Evolutionary conservation across 2,113 vertebrate species (phyloP), one percentile per base, ranked within the genome.

Genomic region (Syngnathus floridae): DNA sequence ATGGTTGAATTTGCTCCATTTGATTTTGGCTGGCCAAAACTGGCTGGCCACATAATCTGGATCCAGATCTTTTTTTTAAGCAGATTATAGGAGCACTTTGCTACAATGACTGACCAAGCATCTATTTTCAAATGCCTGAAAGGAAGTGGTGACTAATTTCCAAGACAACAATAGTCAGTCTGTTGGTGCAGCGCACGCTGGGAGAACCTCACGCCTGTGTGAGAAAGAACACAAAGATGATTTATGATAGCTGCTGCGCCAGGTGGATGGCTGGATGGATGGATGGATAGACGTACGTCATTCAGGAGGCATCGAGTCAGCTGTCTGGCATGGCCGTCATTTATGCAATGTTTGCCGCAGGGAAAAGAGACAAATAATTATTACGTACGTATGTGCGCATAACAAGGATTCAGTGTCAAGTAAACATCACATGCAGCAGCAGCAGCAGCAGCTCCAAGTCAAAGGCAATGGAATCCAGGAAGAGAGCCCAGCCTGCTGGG

Each of bases 311-410:
- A 63, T 63, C 40, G 7, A 37, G 49, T 63, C 60, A 21, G 38
- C 19, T 63, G 49, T 46, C 26, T 56, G 38, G 19, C 19, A 38
- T 19, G 40, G 60, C 10, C 22, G 51, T 26, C 56, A 31, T 54
- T 67, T 37, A 49, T 38, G 45, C 37, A 57, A 70, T 64, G 35
- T 70, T 63, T 63, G 49, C 56, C 35, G 52, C 68, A 46, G 36
- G 16, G 55, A 49, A 1, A 64, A 17, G 17, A 46, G 43, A 49
- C 35, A 70, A 31, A 57, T 63, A 16, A 56, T 37, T 64, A 48
- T 61, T n/a, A n/a, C n/a, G n/a, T n/a, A n/a, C n/a, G 48, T 38
- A 45, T 70, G 17, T 8, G 12, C 46, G 14, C 37, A 35, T 49
- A 49, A 64, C 10, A 17, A 37, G 1, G 26, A 54, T 58, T 19